Base-by-base conservation (phyloP, 2,888 invertebrate genomes). In the Ditylenchus weischeri region DNA sequence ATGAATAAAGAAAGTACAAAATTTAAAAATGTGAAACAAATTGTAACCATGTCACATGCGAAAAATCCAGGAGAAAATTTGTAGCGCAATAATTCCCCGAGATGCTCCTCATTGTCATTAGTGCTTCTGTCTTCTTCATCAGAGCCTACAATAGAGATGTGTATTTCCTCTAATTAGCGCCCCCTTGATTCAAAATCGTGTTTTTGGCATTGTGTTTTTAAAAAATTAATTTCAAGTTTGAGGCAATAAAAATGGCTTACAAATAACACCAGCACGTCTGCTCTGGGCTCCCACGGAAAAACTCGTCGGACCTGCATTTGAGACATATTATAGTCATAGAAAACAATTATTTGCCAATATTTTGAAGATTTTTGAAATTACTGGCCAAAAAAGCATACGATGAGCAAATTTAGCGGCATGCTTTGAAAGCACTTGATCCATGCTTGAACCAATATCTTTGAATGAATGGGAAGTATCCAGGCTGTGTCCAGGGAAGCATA, bases 51-150 rank as follows among this genome's bases (percentile, higher is more conserved):
- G 6, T 88, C 87, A 83, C 90, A 91, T 54, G 88, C 87, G 83
- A 90, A 90, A 83, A 88, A 87, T 4, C 90, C 90, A 0, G 89
- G 87, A 54, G 85, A 85, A 76, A 88, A 87, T 59, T 70, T 69
- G 68, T 60, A 75, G 13, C 74, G 68, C 48, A 72, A 72, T 2
- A 63, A 38, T n/a, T 67, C 57, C n/a, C 38, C 57, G 43, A 67
- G 19, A 15, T 51, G 51, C 35, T 36, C 54, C 36, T 62, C 54
- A 23, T 50, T 61, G 61, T 66, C 66, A 43, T 43, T 43, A n/a
- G n/a, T 18, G n/a, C 10, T 54, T n/a, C n/a, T 50, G 29, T 64
- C 66, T 65, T 65, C 65, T 19, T 67, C 67, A 21, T 67, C 67
- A 18, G 67, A 66, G 48, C 48, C 50, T 8, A 23, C 21, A 59